Base-by-base conservation (phyloP, 2,113 vertebrate species). In the Carettochelys insculpta region DNA sequence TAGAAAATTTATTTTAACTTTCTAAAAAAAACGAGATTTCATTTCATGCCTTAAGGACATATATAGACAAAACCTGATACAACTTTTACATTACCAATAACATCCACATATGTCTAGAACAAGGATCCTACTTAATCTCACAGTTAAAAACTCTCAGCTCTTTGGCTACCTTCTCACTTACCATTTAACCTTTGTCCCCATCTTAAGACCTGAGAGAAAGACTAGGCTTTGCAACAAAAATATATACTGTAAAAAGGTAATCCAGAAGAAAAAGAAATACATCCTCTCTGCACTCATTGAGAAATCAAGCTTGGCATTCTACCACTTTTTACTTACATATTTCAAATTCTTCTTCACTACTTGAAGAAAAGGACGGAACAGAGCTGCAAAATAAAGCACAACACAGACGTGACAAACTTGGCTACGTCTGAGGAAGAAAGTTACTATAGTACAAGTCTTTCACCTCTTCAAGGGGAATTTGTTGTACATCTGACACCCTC, bases 301-400 rank as follows among this genome's bases (percentile, higher is more conserved):
- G 6, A 41, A 22, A 45, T 77, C 31, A 56, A 84, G 83, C 1
- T 2, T 53, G 29, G 25, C 41, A 45, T 75, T 45, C 25, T 14
- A 0, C 1, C 8, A 2, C 4, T 45, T 8, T 82, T 5, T 93
- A 98, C 98, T 98, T 95, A 99, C 99, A 96, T 17, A 52, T 78
- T 52, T 98, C 97, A 96, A 97, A 98, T 6, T 98, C 88, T 51
- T 82, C 98, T 1, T 98, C 98, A 31, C 98, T 98, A 2, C 93
- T 96, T 24, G 95, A 95, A 25, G 88, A 96, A 78, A 95, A 29
- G 75, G 13, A n/a, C 77, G 90, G 38, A 50, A 91, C 14, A n/a
- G 0, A 47, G 83, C 97, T 97, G 93, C 27, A 81, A 96, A 85
- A 77, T 0, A 1, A 80, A 95, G 89, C 3, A 45, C 58, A 77